A percentile compares a stretch with the other conserved stretches of the same genome.
Conservation (phyloP, 2,888 invertebrate genomes). For the Pachydiplax longipennis region DNA sequence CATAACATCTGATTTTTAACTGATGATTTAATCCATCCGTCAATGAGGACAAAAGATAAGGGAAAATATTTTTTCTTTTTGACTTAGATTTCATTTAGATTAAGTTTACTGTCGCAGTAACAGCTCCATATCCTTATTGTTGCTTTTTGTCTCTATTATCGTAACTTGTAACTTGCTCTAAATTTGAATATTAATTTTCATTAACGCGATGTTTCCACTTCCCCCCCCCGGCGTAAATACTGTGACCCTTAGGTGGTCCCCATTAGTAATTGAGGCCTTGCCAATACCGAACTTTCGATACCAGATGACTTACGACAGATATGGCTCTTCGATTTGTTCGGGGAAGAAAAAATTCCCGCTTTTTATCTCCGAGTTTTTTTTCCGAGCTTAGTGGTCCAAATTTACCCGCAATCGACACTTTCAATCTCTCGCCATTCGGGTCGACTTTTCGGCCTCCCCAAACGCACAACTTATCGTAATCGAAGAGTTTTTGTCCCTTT, state of each 20-base stretch:
- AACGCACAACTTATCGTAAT: neutral
- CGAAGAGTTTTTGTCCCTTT: neutral
- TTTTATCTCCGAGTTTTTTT: neutral
- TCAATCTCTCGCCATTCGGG: neutral
- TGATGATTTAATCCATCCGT: too few relatives aligned
- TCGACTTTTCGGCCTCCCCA: neutral
- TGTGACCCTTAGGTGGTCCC: neutral
- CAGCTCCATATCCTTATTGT: too few relatives aligned
- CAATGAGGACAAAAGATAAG: too few relatives aligned
- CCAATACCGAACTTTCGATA: neutral
- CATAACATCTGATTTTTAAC: too few relatives aligned
- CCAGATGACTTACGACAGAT: neutral
- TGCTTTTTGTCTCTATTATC: too few relatives aligned
- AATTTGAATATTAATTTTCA: too few relatives aligned
- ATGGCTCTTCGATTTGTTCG: neutral
- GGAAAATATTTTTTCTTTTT: too few relatives aligned
- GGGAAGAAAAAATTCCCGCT: neutral
- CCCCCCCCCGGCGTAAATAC: too few relatives aligned
- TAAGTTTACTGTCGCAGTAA: too few relatives aligned
- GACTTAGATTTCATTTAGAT: too few relatives aligned
- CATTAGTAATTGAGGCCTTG: neutral
- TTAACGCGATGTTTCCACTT: too few relatives aligned
- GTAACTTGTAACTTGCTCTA: too few relatives aligned
- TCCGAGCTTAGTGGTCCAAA: neutral
- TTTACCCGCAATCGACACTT: neutral